Evolutionary conservation across 2,113 vertebrate species (phyloP), one percentile per base, ranked within the genome.

Genomic region (Clupea harengus): DNA sequence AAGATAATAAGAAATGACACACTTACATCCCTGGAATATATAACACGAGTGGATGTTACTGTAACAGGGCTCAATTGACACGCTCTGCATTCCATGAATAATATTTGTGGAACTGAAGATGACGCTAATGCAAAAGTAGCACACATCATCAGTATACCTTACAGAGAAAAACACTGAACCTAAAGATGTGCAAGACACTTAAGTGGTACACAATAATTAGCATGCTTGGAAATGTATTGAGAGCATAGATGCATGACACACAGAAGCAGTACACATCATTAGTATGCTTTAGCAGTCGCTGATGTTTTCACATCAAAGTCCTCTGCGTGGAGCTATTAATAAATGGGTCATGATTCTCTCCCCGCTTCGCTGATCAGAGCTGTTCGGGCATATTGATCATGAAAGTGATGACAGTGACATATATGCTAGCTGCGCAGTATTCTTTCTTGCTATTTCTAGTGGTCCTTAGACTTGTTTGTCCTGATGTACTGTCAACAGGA

Each of bases 241-340:
- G 72, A 78, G 72, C 72, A 78, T 32, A 78, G 72, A 78, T 32
- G 72, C 72, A 78, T 39, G 64, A 32, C 28, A 32, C 64, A 28
- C 64, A 72, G n/a, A 8, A 25, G 25, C 64, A 28, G 67, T 39
- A 75, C 67, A 32, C 72, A 39, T 78, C 72, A 39, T 78, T 78
- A 32, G 72, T 44, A 78, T 44, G 72, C 72, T 15, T 78, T 78
- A 3, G 17, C 54, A 78, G 72, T 39, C 72, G 10, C 72, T 78
- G 72, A 78, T 78, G 72, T 78, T 78, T 15, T 13, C 28, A 78
- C 72, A 78, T 78, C 72, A 78, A 78, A 78, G 67, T 75, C 67
- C 11, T 39, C 67, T 3, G 67, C 67, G 9, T 39, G 9, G 72
- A 17, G 72, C 72, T 78, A 78, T 32, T 78, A 78, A 78, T 78